Percentiles rank a stretch among this genome's conserved stretches.
phyloP scores from a whole-genome alignment of 2,797 vertebrate species.

The Ceryle rudis region DNA sequence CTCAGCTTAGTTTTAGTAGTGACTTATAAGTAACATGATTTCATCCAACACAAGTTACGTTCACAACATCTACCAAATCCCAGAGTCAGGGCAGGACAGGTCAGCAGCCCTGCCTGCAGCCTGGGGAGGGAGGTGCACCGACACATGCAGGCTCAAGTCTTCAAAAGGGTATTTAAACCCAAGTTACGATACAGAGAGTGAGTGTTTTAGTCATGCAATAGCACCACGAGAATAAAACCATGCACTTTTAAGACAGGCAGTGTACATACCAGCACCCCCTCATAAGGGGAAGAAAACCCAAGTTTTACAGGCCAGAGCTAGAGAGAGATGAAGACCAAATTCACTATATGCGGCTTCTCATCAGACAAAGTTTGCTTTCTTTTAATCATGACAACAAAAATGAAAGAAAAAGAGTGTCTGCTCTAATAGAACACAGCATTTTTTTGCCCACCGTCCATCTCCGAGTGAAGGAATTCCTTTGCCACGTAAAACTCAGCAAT shows the following conservation, averaged over 20 bases:
- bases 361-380: neutral
- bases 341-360: constrained; percentile 50
- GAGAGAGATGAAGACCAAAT: constrained; percentile 71
- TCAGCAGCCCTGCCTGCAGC: constrained; percentile 18
- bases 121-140: neutral
- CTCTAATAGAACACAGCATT: rapidly evolving
- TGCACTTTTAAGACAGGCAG: constrained; percentile 23
- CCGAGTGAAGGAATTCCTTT: neutral
- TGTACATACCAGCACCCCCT: constrained; percentile 96
- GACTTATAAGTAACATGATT: neutral
- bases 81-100: neutral
- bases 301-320: constrained; percentile 95
- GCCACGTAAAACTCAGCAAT: neutral
- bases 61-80: neutral
- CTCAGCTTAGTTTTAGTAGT: constrained; percentile 14
- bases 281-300: constrained; percentile 94
- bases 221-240: neutral
- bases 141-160: constrained; percentile 36
- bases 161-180: neutral
- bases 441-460: neutral
- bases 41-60: neutral
- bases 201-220: constrained; percentile 63
- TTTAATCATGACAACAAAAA: neutral
- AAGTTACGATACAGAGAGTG: neutral
- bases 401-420: neutral